Evolutionary conservation across 2,797 vertebrate genomes (phyloP).

Genomic region (Trematomus bernacchii): DNA sequence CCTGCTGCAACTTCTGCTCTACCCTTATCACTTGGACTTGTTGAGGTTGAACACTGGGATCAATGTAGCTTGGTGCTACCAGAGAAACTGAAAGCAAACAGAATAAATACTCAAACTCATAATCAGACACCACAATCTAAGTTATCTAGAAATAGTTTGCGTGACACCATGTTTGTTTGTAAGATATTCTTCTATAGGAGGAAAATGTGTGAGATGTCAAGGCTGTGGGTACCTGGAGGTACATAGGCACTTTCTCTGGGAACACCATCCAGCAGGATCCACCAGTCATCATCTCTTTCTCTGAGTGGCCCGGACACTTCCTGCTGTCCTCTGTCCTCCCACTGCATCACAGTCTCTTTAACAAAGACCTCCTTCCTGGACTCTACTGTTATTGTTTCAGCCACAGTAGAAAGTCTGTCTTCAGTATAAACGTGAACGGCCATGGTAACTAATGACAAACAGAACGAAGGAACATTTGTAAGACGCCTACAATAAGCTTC

Average conservation of each 20-base stretch:
- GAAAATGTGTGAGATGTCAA: conserved; percentile 1
- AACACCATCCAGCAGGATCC: conserved; percentile 64
- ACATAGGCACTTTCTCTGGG: conserved; percentile 53
- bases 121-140: not conserved
- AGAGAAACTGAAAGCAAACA: conserved; percentile 44
- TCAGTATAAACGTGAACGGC: conserved; percentile 44
- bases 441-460: conserved; percentile 52
- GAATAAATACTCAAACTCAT: conserved; percentile 2
- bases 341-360: conserved; percentile 42
- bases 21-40: conserved; percentile 36
- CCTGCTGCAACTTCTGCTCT: conserved; percentile 31
- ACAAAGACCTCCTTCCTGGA: conserved; percentile 39
- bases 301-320: conserved; percentile 40
- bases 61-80: conserved; percentile 15
- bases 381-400: conserved; percentile 26
- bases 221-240: conserved; percentile 68
- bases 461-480: conserved; percentile 8
- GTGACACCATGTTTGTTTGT: not conserved
- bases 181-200: not conserved
- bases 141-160: not conserved
- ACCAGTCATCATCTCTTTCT: conserved; percentile 75
- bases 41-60: conserved; percentile 35
- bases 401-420: conserved; percentile 37
- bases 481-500: conserved; percentile 10
- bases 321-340: conserved; percentile 33